phyloP scores from a whole-genome alignment of 2,797 vertebrate species.

The Percopsis omiscomaycus region DNA sequence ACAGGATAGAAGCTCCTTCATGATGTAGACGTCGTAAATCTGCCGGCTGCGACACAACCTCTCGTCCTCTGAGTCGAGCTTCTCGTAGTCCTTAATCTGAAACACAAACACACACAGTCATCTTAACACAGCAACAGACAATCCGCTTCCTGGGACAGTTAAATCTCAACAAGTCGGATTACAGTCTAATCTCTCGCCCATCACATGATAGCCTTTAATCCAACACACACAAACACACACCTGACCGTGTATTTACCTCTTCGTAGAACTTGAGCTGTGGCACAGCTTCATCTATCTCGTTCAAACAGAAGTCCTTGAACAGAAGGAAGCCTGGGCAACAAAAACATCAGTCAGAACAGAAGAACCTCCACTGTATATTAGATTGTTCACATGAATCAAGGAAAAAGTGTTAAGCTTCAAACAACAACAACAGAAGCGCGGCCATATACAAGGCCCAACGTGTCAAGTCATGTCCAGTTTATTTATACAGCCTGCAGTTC shows the following conservation, averaged over 20 bases:
- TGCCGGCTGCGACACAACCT: slow-evolving; percentile 86
- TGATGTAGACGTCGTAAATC: slow-evolving; percentile 94
- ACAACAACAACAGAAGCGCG: too few relatives aligned
- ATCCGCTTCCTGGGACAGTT: slow-evolving; percentile 22
- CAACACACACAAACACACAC: not conserved
- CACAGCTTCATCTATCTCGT: slow-evolving; percentile 92
- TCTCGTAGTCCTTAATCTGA: slow-evolving; percentile 97
- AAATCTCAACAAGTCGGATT: slow-evolving; percentile 50
- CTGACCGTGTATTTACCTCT: slow-evolving; percentile 77
- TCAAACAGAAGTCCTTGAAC: slow-evolving; percentile 96
- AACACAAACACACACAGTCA: slow-evolving; percentile 23
- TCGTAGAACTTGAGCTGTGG: slow-evolving; percentile 98
- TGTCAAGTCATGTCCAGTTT: too few relatives aligned
- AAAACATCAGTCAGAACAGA: not conserved
- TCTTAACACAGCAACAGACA: not conserved
- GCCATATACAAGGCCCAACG: too few relatives aligned
- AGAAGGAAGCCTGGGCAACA: slow-evolving; percentile 88
- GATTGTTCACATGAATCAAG: not conserved
- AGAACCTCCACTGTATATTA: not conserved
- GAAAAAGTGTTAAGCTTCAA: too few relatives aligned
- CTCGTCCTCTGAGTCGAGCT: slow-evolving; percentile 92
- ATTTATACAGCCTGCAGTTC: not conserved
- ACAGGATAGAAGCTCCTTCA: slow-evolving; percentile 96
- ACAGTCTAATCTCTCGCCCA: slow-evolving; percentile 37
- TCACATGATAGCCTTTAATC: slow-evolving; percentile 35